These are phyloP conservation scores for Anabacerthia variegaticeps DNA, from an alignment of 2,797 vertebrate species.

Conservation along the genomic window DNA sequence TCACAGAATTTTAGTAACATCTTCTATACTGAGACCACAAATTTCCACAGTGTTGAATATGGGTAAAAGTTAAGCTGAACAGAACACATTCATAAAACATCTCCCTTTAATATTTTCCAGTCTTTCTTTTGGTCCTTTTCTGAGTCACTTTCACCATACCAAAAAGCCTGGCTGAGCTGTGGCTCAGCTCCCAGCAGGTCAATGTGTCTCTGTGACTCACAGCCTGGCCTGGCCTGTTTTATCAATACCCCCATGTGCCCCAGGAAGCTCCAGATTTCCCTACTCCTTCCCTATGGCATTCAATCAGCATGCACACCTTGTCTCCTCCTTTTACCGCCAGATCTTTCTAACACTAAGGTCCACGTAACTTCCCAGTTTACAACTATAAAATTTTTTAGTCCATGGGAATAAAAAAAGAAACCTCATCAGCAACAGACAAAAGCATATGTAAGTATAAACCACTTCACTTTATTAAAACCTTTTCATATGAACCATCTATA, in stretches of 20 bases:
- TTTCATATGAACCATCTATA: not conserved
- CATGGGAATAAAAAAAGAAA: not conserved
- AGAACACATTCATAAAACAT: not conserved
- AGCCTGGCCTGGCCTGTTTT: not conserved
- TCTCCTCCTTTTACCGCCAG: not conserved
- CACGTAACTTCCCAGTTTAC: not conserved
- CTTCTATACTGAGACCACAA: not conserved
- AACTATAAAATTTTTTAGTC: not conserved
- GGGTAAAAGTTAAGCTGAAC: not conserved
- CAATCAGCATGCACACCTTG: rapidly evolving
- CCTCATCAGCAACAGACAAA: not conserved
- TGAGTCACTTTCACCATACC: rapidly evolving
- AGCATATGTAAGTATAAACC: not conserved
- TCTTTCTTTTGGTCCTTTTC: not conserved
- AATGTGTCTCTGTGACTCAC: not conserved
- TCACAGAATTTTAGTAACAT: not conserved
- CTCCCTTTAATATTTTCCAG: not conserved
- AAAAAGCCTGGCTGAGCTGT: not conserved
- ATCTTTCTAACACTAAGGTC: not conserved
- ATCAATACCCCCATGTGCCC: rapidly evolving
- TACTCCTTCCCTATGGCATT: rapidly evolving
- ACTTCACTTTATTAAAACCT: not conserved
- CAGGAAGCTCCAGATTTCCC: not conserved
- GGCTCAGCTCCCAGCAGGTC: not conserved
- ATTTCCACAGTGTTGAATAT: not conserved